A percentile compares a stretch with the other conserved stretches of the same genome.
These are phyloP conservation scores for Cylindroiulus punctatus DNA, from an alignment of 2,888 invertebrate species.

Conservation along the genomic window DNA sequence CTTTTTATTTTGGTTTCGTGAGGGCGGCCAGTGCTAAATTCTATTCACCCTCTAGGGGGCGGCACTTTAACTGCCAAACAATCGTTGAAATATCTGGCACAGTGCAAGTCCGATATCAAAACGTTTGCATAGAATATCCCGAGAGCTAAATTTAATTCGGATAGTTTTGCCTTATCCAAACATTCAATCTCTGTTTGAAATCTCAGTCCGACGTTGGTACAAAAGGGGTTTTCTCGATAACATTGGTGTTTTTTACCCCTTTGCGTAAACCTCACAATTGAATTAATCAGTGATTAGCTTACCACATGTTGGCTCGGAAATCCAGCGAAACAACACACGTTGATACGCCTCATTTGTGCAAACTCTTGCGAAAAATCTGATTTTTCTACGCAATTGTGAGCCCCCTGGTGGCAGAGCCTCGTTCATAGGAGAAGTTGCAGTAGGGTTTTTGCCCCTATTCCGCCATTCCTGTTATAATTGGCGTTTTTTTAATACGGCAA, in stretches of 20 bases:
- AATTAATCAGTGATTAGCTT: conserved; percentile 10
- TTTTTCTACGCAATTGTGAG: background rate
- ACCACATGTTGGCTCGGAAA: conserved; percentile 12
- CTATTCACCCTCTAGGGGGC: background rate
- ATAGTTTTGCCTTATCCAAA: background rate
- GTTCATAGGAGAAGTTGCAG: background rate
- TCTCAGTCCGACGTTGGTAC: background rate
- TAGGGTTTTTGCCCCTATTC: background rate
- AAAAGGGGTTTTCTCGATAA: background rate
- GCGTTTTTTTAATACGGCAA: background rate
- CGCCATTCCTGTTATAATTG: background rate
- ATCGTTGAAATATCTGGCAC: conserved; percentile 19
- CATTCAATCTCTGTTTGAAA: background rate
- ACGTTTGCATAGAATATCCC: background rate
- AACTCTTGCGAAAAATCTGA: conserved; percentile 8
- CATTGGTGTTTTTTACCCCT: background rate
- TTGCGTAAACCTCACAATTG: background rate
- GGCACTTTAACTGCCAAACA: background rate
- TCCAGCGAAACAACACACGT: conserved; percentile 1
- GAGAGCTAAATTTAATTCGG: background rate
- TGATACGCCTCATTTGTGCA: background rate
- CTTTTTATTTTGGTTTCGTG: conserved; percentile 21
- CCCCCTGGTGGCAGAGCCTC: background rate
- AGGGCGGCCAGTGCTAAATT: background rate
- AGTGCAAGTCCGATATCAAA: background rate